Evolutionary conservation across 2,113 vertebrate species (phyloP).

Genomic region (Triplophysa rosa): DNA sequence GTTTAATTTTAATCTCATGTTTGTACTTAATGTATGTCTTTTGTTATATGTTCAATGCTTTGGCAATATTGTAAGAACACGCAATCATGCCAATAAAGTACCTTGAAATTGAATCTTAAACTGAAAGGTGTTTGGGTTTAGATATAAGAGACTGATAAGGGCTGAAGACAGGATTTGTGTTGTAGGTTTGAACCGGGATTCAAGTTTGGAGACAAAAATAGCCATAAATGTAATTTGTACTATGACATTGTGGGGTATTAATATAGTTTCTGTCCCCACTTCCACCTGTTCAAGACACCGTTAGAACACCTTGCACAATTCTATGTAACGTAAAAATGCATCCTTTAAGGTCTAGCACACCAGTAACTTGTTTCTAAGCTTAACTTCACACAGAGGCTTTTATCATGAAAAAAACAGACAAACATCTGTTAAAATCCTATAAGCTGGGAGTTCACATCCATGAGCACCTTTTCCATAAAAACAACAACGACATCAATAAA

Average conservation of each 20-base stretch:
- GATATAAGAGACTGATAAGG: background rate
- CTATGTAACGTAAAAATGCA: constrained; percentile 27
- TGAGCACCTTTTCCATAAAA: constrained; percentile 48
- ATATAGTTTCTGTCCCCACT: constrained; percentile 1
- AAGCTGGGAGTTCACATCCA: constrained; percentile 19
- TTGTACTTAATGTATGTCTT: too few species aligned
- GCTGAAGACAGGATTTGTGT: background rate
- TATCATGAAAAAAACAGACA: constrained; percentile 38
- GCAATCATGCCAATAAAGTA: too few species aligned
- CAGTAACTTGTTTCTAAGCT: constrained; percentile 44
- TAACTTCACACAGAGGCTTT: constrained; percentile 40
- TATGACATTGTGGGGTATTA: background rate
- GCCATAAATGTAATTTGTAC: background rate
- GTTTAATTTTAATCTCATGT: too few species aligned
- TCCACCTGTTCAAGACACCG: background rate
- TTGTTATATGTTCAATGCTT: too few species aligned
- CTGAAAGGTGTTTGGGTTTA: background rate
- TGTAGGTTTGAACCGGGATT: background rate
- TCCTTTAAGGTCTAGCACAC: constrained; percentile 42
- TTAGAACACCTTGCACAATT: constrained; percentile 11
- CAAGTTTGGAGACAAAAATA: background rate
- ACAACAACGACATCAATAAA: constrained; percentile 38
- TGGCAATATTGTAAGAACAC: too few species aligned
- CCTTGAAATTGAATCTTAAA: too few species aligned
- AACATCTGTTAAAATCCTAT: constrained; percentile 41